Conservation (phyloP, 2,113 vertebrate species). For the Geococcyx californianus region DNA sequence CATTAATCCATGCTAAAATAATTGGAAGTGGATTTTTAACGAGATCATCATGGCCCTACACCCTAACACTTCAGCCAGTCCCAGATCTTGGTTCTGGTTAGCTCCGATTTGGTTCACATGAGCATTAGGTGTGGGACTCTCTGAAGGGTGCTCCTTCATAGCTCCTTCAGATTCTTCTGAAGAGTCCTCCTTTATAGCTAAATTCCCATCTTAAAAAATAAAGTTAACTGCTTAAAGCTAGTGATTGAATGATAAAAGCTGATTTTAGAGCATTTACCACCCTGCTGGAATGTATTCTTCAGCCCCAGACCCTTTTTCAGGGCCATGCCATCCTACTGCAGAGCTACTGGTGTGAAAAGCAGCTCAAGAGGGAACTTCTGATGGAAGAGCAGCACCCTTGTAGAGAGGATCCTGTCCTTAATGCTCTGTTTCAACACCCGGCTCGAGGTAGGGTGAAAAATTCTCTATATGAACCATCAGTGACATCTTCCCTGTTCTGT, state of each 20-base stretch:
- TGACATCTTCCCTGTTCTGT: background rate
- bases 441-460: background rate
- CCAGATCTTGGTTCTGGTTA: background rate
- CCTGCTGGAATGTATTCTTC: background rate
- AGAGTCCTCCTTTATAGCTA: background rate
- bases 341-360: background rate
- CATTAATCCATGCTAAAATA: background rate
- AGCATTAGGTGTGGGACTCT: background rate
- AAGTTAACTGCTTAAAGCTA: background rate
- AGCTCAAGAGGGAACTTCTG: background rate
- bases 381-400: background rate
- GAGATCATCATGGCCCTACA: background rate
- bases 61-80: background rate
- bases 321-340: background rate
- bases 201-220: background rate
- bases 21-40: background rate
- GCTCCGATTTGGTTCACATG: background rate
- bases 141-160: background rate
- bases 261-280: background rate
- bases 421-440: background rate
- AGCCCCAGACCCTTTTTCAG: background rate
- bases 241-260: background rate
- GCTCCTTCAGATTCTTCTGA: too few relatives aligned
- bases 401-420: background rate
- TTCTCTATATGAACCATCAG: background rate